A percentile compares a stretch with the other conserved stretches of the same genome.
phyloP scores from a whole-genome alignment of 2,113 vertebrate species.

The Carettochelys insculpta region DNA sequence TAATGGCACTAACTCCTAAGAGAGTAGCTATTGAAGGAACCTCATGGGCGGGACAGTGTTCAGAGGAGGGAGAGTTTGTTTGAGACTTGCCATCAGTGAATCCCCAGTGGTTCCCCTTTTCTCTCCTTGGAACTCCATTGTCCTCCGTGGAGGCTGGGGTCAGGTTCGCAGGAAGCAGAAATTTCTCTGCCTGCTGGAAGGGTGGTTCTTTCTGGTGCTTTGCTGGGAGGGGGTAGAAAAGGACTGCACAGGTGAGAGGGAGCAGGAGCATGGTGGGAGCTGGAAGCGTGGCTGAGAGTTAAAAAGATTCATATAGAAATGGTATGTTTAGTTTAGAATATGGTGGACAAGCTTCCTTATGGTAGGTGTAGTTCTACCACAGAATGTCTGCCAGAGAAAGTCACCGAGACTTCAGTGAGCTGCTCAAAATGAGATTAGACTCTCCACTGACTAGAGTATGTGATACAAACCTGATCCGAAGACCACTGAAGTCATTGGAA shows the following conservation, averaged over 20 bases:
- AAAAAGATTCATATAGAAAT: background rate
- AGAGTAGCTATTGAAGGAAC: background rate
- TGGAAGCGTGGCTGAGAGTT: background rate
- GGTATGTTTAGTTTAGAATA: background rate
- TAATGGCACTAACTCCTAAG: background rate
- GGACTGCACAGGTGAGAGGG: background rate
- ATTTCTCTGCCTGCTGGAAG: too few relatives aligned
- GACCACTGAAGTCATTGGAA: background rate
- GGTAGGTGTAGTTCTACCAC: background rate
- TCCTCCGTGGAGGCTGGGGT: too few relatives aligned
- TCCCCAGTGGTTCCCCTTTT: background rate
- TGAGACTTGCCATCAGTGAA: background rate
- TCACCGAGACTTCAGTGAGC: background rate
- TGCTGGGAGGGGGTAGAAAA: background rate
- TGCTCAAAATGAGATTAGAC: accelerated
- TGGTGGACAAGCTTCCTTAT: background rate
- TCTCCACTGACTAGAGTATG: background rate
- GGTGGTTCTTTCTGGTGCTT: background rate
- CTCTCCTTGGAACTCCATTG: background rate
- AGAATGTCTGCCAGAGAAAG: background rate
- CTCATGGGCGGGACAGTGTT: background rate
- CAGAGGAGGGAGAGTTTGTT: too few relatives aligned
- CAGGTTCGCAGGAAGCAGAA: background rate
- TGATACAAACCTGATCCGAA: background rate
- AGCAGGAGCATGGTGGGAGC: background rate